Conservation (phyloP, 2,113 vertebrate genomes). For the Oreotrochilus melanogaster region DNA sequence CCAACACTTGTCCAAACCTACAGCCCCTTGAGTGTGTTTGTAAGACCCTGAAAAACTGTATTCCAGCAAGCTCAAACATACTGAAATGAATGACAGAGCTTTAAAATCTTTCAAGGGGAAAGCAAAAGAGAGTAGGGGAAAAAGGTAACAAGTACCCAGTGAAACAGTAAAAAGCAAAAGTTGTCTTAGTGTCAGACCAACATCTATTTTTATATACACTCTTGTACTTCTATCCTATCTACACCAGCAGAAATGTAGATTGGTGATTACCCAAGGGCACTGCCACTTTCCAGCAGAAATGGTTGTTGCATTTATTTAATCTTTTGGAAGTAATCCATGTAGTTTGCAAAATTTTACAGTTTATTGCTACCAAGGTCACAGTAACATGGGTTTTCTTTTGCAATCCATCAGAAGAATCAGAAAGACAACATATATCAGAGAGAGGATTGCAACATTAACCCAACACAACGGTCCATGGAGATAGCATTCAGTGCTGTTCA, state of each 20-base stretch:
- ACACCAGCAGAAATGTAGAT: neutral
- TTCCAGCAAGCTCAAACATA: neutral
- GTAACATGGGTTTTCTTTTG: constrained; percentile 12
- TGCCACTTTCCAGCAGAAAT: neutral
- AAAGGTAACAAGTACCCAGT: neutral
- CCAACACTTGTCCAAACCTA: neutral
- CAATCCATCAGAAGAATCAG: neutral
- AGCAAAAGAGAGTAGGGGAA: neutral
- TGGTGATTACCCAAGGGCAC: neutral
- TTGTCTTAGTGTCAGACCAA: neutral
- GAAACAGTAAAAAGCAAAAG: neutral
- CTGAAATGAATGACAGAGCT: neutral
- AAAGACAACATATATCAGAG: neutral
- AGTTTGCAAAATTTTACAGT: constrained; percentile 37
- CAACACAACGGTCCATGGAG: neutral
- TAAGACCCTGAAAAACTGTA: neutral
- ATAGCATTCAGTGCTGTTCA: neutral
- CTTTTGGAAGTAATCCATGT: neutral
- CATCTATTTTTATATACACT: neutral
- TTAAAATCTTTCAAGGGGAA: neutral
- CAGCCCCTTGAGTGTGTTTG: neutral
- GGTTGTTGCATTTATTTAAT: neutral
- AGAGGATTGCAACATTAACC: neutral
- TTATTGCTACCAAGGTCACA: constrained; percentile 33
- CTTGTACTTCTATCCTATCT: neutral